Base-by-base conservation (phyloP, 2,888 invertebrate species). In the Pristionchus arcanus region DNA sequence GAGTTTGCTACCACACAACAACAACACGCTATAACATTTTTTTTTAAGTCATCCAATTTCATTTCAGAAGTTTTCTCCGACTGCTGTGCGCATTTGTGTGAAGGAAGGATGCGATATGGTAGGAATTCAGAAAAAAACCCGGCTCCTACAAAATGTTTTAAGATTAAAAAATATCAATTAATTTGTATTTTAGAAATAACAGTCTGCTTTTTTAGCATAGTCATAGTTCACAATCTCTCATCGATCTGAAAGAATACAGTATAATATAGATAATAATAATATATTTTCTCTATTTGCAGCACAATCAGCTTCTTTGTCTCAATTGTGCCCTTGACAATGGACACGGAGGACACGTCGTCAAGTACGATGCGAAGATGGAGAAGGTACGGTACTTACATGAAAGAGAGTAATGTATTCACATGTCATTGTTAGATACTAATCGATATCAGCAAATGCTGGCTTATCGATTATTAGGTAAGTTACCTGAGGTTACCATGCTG, bases 351-450 rank as follows among this genome's bases (percentile, higher is more conserved):
- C 66, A 42, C 19, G 19, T 42, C 19, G 87, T 49, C 49, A 87
- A 87, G n/a, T 87, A 87, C 68, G 87, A 87, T 31, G 49, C 55
- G 2, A 85, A 85, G 59, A 85, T 85, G 55, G 84, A 34, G 34
- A 85, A 85, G 84, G 84, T 85, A 85, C 21, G 28, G 31, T n/a
- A n/a, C n/a, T n/a, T 42, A 25, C 37, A 84, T 84, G 0, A 16
- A 16, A 25, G 11, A 19, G 34, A 25, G 2, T 37, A 37, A 9
- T 34, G 37, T 86, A 42, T 42, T 37, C 4, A 25, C 2, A 31
- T 15, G 28, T 28, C 7, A 25, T 68, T 25, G n/a, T 68, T 31
- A 21, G 11, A 19, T 4, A 68, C 15, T 42, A 4, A 77, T 42
- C 74, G 37, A 77, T 77, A 77, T 77, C 4, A 37, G 3, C 4